Percentiles rank a stretch among this genome's conserved stretches.
Evolutionary conservation across 2,797 vertebrate genomes (phyloP).

Genomic region (Propithecus perrieri): DNA sequence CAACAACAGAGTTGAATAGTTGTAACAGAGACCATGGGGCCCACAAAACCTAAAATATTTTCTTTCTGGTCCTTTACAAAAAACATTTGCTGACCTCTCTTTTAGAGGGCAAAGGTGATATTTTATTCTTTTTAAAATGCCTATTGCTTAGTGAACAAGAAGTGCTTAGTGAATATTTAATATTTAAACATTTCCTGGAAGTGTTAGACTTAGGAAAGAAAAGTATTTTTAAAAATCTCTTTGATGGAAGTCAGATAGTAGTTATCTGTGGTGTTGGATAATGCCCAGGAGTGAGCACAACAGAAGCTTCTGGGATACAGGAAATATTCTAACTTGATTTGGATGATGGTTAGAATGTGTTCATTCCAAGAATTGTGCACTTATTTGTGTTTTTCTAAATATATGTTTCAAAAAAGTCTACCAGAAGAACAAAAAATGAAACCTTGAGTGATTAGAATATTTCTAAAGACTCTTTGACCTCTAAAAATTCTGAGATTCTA

Average conservation of each 20-base stretch:
- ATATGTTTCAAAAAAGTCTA: neutral
- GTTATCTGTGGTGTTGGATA: neutral
- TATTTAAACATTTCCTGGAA: slow-evolving; percentile 21
- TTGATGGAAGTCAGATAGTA: neutral
- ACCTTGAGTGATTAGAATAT: neutral
- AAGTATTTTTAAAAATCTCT: neutral
- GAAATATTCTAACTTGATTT: neutral
- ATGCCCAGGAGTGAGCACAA: neutral
- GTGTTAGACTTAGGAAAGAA: neutral
- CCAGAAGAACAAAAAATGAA: neutral
- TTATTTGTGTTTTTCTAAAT: neutral
- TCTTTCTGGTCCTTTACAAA: neutral
- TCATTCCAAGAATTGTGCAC: neutral
- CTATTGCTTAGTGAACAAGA: neutral
- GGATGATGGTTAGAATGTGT: neutral
- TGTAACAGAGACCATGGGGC: neutral
- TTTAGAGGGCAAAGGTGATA: neutral
- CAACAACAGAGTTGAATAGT: neutral
- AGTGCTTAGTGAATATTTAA: neutral
- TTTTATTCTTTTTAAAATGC: neutral
- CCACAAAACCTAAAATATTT: neutral
- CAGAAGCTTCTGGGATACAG: neutral
- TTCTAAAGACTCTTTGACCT: neutral
- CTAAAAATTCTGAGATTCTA: neutral
- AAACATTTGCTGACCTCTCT: neutral